Percentiles rank a stretch among this genome's conserved stretches.
phyloP scores from a whole-genome alignment of 1,140 invertebrate species.

The Andricus grossulariae region DNA sequence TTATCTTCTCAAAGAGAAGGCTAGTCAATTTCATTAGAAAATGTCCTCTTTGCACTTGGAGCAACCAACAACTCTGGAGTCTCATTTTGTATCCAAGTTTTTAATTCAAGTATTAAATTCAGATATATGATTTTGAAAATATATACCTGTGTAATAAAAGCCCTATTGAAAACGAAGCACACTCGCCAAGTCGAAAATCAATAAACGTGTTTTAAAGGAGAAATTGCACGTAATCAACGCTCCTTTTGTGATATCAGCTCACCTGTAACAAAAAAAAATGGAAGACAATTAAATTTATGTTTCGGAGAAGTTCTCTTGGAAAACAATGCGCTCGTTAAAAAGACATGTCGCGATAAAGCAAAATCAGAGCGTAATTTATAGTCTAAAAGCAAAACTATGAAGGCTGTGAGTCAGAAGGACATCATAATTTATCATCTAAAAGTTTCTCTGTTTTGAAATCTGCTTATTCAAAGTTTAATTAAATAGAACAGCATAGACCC shows the following conservation, averaged over 20 bases:
- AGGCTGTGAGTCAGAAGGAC: neutral
- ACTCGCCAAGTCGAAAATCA: neutral
- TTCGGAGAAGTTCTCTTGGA: neutral
- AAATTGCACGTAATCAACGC: neutral
- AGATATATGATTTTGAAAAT: neutral
- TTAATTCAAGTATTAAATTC: too few species aligned
- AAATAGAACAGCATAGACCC: too few species aligned
- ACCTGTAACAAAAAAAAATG: conserved; percentile 4
- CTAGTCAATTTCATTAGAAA: too few species aligned
- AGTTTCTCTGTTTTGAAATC: neutral
- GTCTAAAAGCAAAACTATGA: conserved; percentile 6
- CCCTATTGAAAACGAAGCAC: neutral
- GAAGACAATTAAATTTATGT: neutral
- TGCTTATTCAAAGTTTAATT: too few species aligned
- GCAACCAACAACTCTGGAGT: too few species aligned
- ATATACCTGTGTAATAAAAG: neutral
- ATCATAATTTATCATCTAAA: neutral
- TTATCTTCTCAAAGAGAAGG: too few species aligned
- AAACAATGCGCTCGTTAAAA: neutral
- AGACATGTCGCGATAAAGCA: neutral
- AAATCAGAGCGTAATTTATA: neutral
- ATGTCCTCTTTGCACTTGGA: too few species aligned
- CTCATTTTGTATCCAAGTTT: too few species aligned
- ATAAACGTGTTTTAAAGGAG: neutral
- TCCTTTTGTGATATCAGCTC: neutral